Evolutionary conservation across 2,797 vertebrate species (phyloP).

Genomic region (Kryptopterus vitreolus): DNA sequence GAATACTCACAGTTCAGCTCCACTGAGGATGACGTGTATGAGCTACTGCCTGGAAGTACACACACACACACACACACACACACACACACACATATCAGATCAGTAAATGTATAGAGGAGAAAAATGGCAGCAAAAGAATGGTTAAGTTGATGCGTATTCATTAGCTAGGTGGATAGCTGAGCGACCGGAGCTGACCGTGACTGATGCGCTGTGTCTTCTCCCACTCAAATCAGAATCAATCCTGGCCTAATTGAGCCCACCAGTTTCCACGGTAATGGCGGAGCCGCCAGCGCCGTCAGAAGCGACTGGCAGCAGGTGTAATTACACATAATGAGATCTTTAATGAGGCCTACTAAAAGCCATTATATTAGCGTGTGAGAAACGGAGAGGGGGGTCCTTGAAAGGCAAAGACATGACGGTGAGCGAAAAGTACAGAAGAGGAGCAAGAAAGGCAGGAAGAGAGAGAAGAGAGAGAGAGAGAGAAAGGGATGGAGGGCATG

Average conservation of each 20-base stretch:
- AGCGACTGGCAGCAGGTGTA: slow-evolving; percentile 73
- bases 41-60: slow-evolving; percentile 58
- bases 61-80: too few relatives aligned
- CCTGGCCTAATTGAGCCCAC: slow-evolving; percentile 72
- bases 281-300: slow-evolving; percentile 74
- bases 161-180: slow-evolving; percentile 71
- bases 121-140: slow-evolving; percentile 48
- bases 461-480: neutral
- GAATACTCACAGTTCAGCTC: slow-evolving; percentile 67
- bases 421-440: slow-evolving; percentile 24
- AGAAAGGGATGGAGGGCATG: slow-evolving; percentile 43
- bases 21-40: slow-evolving; percentile 2
- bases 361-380: slow-evolving; percentile 42
- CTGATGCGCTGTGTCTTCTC: slow-evolving; percentile 75
- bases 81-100: neutral
- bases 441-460: slow-evolving; percentile 7
- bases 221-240: slow-evolving; percentile 75
- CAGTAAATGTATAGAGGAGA: neutral
- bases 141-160: slow-evolving; percentile 78
- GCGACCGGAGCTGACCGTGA: slow-evolving; percentile 71
- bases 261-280: slow-evolving; percentile 58
- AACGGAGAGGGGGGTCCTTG: slow-evolving; percentile 35
- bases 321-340: slow-evolving; percentile 79
- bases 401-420: slow-evolving; percentile 36
- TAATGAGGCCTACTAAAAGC: slow-evolving; percentile 70